A percentile compares a stretch with the other conserved stretches of the same genome.
Evolutionary conservation across 2,888 invertebrate species (phyloP).

Genomic region (Clusia tigrina): DNA sequence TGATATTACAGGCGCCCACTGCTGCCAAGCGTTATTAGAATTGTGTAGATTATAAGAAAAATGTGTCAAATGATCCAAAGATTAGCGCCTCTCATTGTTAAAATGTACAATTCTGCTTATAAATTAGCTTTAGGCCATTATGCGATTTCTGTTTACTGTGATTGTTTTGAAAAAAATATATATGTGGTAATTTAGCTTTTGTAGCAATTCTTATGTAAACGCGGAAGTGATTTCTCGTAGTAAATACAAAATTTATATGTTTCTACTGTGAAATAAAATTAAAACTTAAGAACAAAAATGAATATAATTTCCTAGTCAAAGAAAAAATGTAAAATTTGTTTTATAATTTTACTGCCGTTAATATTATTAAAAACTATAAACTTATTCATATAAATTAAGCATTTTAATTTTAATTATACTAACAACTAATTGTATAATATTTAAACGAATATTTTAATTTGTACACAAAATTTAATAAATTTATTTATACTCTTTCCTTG

Average conservation of each 20-base stretch:
- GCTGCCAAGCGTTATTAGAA: no score
- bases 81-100: no score
- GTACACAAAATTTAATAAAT: constrained; percentile 23
- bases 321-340: neutral
- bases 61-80: constrained; percentile 21
- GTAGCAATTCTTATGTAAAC: neutral
- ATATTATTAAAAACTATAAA: no score
- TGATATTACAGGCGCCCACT: constrained; percentile 9
- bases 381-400: constrained; percentile 22
- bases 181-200: neutral
- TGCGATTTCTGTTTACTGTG: constrained; percentile 16
- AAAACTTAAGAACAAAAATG: constrained; percentile 9
- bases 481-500: constrained; percentile 25
- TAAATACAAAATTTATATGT: no score
- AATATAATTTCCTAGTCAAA: constrained; percentile 19
- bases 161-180: constrained; percentile 17
- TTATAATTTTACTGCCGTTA: constrained; percentile 14
- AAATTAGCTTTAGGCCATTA: constrained; percentile 13
- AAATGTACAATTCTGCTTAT: neutral
- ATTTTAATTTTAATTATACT: constrained; percentile 19
- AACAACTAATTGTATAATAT: constrained; percentile 15
- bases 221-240: neutral
- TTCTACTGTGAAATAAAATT: constrained; percentile 10
- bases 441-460: constrained; percentile 12
- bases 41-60: constrained; percentile 18